Evolutionary conservation across 2,888 invertebrate genomes (phyloP).

Genomic region (Ennomos erosarius): DNA sequence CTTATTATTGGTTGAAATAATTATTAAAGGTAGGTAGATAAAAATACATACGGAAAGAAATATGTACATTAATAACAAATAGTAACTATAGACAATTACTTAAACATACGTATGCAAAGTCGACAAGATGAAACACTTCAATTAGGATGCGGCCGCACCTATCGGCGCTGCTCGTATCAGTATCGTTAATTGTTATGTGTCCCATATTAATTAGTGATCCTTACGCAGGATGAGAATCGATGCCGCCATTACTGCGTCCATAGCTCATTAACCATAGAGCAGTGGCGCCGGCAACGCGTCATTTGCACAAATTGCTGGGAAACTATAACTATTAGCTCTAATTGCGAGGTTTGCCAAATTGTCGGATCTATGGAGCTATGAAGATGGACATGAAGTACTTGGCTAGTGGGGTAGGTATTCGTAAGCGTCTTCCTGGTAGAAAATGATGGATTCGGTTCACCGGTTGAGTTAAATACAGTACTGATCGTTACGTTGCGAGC

Average conservation of each 20-base stretch:
- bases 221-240: constrained; percentile 50
- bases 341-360: constrained; percentile 72
- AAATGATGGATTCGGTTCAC: too few relatives aligned
- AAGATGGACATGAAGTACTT: constrained; percentile 5
- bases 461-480: too few relatives aligned
- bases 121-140: not conserved
- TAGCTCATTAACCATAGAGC: constrained; percentile 68
- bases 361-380: constrained; percentile 55
- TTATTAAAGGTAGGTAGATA: too few relatives aligned
- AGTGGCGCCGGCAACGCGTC: constrained; percentile 62
- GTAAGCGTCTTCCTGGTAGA: too few relatives aligned
- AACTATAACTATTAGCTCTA: constrained; percentile 75
- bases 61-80: too few relatives aligned
- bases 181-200: constrained; percentile 38
- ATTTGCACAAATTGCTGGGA: constrained; percentile 70
- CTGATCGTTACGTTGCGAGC: too few relatives aligned
- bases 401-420: too few relatives aligned
- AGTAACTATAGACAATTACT: too few relatives aligned
- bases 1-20: too few relatives aligned
- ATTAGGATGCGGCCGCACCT: constrained; percentile 2
- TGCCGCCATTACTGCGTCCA: constrained; percentile 58
- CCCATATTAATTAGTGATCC: constrained; percentile 39
- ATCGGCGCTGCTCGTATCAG: constrained; percentile 32
- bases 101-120: not conserved
- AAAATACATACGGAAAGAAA: too few relatives aligned